A percentile compares a stretch with the other conserved stretches of the same genome.
phyloP scores from a whole-genome alignment of 2,888 invertebrate species.

The Eurytoma californica region DNA sequence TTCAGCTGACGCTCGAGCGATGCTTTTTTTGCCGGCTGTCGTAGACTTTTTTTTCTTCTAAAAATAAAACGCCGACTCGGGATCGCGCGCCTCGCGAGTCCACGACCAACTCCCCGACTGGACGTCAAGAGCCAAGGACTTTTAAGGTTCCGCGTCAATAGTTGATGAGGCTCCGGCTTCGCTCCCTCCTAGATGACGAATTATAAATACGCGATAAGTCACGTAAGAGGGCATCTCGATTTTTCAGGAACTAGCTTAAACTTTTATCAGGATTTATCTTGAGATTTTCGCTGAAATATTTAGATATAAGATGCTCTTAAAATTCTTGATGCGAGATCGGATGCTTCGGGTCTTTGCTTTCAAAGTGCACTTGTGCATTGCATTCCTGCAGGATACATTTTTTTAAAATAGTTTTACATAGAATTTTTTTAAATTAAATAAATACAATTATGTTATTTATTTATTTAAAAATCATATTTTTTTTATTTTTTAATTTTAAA shows the following conservation, averaged over 20 bases:
- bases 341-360: no score
- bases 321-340: no score
- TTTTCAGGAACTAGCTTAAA: not conserved
- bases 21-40: not conserved
- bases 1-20: not conserved
- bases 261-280: not conserved
- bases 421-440: no score
- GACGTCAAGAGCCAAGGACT: conserved; percentile 3
- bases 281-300: no score
- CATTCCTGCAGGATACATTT: no score
- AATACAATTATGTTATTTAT: no score
- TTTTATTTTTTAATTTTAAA: no score
- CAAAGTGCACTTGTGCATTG: no score
- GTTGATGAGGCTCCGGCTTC: not conserved
- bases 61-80: not conserved
- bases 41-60: not conserved
- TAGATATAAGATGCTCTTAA: no score
- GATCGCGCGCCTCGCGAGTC: not conserved
- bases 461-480: no score
- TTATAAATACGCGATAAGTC: conserved; percentile 12
- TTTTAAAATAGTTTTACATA: no score
- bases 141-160: conserved; percentile 15
- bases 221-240: not conserved
- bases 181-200: not conserved
- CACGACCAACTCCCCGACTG: no score